Evolutionary conservation across 2,888 invertebrate genomes (phyloP), one percentile per base, ranked within the genome.

Genomic region (Candidula unifasciata): DNA sequence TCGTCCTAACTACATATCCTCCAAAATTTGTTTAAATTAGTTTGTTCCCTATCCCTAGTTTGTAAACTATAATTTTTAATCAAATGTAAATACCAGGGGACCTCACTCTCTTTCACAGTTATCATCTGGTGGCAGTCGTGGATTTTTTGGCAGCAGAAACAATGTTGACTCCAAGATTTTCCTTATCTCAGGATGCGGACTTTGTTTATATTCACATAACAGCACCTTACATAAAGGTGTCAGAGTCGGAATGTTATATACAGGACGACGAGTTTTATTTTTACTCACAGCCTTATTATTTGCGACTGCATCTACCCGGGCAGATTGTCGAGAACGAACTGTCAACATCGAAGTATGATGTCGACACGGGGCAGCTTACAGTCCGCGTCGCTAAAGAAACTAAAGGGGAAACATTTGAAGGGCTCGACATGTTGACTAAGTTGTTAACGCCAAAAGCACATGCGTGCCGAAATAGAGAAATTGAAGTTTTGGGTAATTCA

Each of bases 161-260:
- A 37, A 97, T 97, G 97, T 95, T 97, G 89, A 97, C 97, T 35
- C 97, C 97, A 78, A 95, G 96, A 57, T 97, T 97, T 93, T 95
- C 95, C 88, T 92, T 97, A 85, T 94, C 95, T 2, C 97, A 97
- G 94, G 96, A 96, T 87, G 95, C 96, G 24, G 94, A 95, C 71
- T 95, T 95, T 90, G 93, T 97, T 79, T 95, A 95, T 85, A 95
- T 97, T 84, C 94, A 94, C n/a, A 96, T 97, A 84, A 95, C 96
- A 90, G 97, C 97, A 44, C 97, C 97, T 0, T 96, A 96, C 79
- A 89, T 89, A 10, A 89, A 92, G 91, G 94, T 97, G 44, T 37
- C 71, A 24, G 86, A 86, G 21, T 52, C 86, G n/a, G 83, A 86
- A 27, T 86, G 85, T 35, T 73, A 82, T 44, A 71, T 83, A n/a